Percentiles rank a stretch among this genome's conserved stretches.
Evolutionary conservation across 2,888 invertebrate genomes (phyloP).

Genomic region (Steinernema carpocapsae): DNA sequence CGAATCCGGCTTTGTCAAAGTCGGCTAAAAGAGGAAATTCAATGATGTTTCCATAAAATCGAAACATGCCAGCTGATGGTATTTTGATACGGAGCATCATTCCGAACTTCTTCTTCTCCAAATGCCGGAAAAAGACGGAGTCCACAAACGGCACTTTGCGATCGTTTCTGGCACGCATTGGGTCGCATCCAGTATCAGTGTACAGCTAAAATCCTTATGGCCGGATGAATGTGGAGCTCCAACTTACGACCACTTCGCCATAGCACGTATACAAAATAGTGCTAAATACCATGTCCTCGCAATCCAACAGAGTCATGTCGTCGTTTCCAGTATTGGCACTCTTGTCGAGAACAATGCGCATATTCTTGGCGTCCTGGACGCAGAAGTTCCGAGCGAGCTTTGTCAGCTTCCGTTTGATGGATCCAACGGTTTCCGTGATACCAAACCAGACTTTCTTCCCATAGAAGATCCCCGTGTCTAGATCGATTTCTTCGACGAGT

Average conservation of each 20-base stretch:
- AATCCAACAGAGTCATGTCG: neutral
- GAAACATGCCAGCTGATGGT: constrained; percentile 46
- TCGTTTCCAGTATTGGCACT: neutral
- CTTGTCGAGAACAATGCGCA: neutral
- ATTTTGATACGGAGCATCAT: constrained; percentile 48
- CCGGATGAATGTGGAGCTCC: neutral
- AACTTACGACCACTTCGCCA: neutral
- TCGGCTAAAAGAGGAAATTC: constrained; percentile 35
- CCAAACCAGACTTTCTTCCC: constrained; percentile 33
- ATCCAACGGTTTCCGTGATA: neutral
- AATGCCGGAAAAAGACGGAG: constrained; percentile 51
- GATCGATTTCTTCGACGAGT: constrained; percentile 29
- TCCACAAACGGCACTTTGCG: constrained; percentile 42
- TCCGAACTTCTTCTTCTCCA: constrained; percentile 59
- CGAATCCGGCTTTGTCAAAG: constrained; percentile 41
- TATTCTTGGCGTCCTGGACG: neutral
- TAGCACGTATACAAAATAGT: neutral
- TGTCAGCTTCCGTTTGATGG: constrained; percentile 6
- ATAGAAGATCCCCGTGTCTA: constrained; percentile 28
- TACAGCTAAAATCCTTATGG: constrained; percentile 34
- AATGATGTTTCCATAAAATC: neutral
- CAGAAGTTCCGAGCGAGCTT: no score
- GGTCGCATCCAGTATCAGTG: constrained; percentile 42
- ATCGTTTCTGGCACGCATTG: constrained; percentile 38
- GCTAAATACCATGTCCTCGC: neutral